Evolutionary conservation across 1,140 invertebrate species (phyloP), one percentile per base, ranked within the genome.

Genomic region (Ips nitidus): DNA sequence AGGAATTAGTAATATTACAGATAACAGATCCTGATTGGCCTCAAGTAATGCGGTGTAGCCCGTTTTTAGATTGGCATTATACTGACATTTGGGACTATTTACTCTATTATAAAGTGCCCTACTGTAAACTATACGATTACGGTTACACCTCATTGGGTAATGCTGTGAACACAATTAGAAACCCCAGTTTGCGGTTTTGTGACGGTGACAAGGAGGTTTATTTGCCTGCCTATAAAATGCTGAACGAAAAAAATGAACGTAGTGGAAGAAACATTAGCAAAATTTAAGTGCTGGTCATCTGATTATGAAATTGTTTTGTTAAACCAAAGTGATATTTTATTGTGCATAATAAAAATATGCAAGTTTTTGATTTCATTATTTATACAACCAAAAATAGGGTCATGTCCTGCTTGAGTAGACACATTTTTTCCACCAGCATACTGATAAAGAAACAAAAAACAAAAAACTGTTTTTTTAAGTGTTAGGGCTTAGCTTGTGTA

Each of bases 111-210:
- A 83, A 89, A 70, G 86, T 98, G 55, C 90, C 94, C 52, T 98
- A 97, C 78, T 98, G 96, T 79, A 83, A 83, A 36, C 83, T 98
- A 0, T 98, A 98, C 80, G 90, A 97, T 79, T 78, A 86, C 79
- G 95, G 95, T 38, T 98, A 94, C 76, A 94, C 94, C 1, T 97
- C 94, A 55, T 83, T 98, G 62, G 95, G 94, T 37, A 89, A 88
- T 75, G 85, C 83, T 74, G 82, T 86, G 4, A 93, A 93, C 76
- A 97, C 94, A 0, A 79, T 85, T 64, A 91, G 87, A 1, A 98
- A 98, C 86, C 90, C 92, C 76, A 84, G 52, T 79, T 82, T 64
- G 81, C 84, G 74, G 62, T 80, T 0, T 68, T 76, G 8, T 80
- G 60, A 75, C 43, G 61, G 42, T 4, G 83, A 59, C 2, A 75